Evolutionary conservation across 2,113 vertebrate species (phyloP), one percentile per base, ranked within the genome.

Genomic region (Austrofundulus limnaeus): DNA sequence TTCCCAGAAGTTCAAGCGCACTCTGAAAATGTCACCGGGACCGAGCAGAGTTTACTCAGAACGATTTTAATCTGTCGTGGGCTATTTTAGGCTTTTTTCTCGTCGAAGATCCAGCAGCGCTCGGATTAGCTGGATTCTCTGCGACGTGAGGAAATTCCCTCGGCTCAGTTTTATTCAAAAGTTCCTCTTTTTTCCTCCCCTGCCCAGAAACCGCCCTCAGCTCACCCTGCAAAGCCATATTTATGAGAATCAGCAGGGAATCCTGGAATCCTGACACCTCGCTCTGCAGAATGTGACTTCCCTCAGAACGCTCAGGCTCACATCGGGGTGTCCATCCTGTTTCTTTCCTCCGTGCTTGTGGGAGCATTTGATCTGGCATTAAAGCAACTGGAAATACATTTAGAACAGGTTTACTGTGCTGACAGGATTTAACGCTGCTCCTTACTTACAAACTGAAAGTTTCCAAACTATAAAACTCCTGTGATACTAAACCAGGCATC

Each of bases 121-220:
- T 0, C 7, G 61, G 71, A 73, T 81, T 71, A 78, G 59, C 61
- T 46, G 54, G 59, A 52, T 66, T 78, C 60, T 52, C 60, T 59
- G 43, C 54, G n/a, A 25, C 15, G 3, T 41, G 53, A 42, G 50
- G 38, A 60, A 66, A 70, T 5, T 62, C 53, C 71, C 23, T 66
- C 24, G 7, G 23, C 53, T 47, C 14, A 0, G 21, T 24, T n/a
- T n/a, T 70, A 41, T 68, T 72, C 24, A 61, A 54, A 69, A 66
- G 46, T 57, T 70, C 13, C 49, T 66, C 53, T 52, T 61, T 50
- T 41, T 28, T n/a, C n/a, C n/a, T n/a, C n/a, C n/a, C n/a, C n/a
- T n/a, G n/a, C n/a, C n/a, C n/a, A n/a, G n/a, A n/a, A n/a, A n/a
- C n/a, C n/a, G n/a, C n/a, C 25, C 7, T 28, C 54, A 21, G 7